Evolutionary conservation across 1,140 invertebrate genomes (phyloP).

Genomic region (Macrobrachium nipponense): DNA sequence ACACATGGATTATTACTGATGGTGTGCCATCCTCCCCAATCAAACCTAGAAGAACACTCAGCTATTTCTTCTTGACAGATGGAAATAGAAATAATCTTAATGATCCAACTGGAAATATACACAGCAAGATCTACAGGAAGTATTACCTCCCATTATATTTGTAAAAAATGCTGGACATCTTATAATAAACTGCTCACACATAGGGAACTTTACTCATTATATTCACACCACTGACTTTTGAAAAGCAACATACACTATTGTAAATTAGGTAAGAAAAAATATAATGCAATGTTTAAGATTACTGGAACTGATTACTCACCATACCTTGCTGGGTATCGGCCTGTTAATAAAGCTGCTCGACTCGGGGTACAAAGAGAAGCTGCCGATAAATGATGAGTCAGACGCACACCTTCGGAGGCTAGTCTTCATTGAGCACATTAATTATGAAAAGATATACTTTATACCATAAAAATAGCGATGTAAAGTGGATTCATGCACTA

Average conservation of each 20-base stretch:
- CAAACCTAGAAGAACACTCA: background rate
- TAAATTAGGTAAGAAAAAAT: background rate
- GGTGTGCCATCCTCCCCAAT: background rate
- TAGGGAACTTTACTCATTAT: too few species aligned
- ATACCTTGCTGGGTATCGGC: conserved; percentile 67
- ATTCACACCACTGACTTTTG: too few species aligned
- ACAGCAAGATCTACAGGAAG: background rate
- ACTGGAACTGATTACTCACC: conserved; percentile 62
- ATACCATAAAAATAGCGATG: too few species aligned
- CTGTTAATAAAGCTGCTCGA: conserved; percentile 68
- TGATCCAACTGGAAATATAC: too few species aligned
- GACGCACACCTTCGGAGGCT: conserved; percentile 64
- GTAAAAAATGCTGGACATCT: background rate
- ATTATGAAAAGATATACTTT: too few species aligned
- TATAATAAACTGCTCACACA: background rate
- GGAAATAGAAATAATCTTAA: too few species aligned
- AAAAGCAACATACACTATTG: background rate
- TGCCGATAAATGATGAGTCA: conserved; percentile 67
- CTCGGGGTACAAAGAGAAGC: conserved; percentile 69
- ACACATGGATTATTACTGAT: conserved; percentile 66
- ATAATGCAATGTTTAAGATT: background rate
- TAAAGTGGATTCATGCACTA: too few species aligned
- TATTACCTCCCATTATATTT: background rate
- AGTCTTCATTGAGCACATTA: too few species aligned
- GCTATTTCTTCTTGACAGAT: background rate